Conservation (phyloP, 2,113 vertebrate genomes). For the Labeo rohita region DNA sequence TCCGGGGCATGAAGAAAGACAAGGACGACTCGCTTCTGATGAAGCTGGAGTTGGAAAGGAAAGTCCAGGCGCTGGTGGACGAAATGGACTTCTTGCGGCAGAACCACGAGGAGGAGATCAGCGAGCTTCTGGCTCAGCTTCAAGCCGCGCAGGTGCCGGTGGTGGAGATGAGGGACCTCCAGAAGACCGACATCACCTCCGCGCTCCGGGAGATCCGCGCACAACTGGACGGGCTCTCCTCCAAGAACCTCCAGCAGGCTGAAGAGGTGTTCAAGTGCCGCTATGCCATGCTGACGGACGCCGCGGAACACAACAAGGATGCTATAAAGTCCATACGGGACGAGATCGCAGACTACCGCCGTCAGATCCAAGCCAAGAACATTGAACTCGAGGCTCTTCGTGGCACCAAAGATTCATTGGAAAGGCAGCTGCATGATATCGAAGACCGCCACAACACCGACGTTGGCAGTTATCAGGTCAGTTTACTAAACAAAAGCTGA, state of each 20-base stretch:
- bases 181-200: constrained; percentile 84
- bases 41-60: constrained; percentile 83
- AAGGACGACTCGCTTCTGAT: constrained; percentile 78
- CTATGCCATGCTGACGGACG: constrained; percentile 84
- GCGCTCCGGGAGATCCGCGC: constrained; percentile 87
- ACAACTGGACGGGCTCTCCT: constrained; percentile 86
- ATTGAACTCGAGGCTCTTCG: constrained; percentile 87
- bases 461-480: constrained; percentile 82
- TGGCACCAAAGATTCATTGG: constrained; percentile 87
- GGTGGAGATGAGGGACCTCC: constrained; percentile 65
- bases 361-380: constrained; percentile 87
- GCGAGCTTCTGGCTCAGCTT: constrained; percentile 81
- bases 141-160: constrained; percentile 80
- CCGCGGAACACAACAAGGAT: constrained; percentile 85
- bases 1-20: constrained; percentile 80
- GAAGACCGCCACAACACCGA: constrained; percentile 84
- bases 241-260: constrained; percentile 88
- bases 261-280: constrained; percentile 90
- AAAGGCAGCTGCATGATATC: constrained; percentile 86
- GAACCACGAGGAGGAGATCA: constrained; percentile 84
- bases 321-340: constrained; percentile 77
- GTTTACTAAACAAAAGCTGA: no score
- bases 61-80: constrained; percentile 81
- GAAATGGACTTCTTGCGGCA: constrained; percentile 84
- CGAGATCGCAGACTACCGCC: constrained; percentile 88